These are phyloP conservation scores for Limnephilus lunatus DNA, from an alignment of 2,888 invertebrate species.

Conservation along the genomic window DNA sequence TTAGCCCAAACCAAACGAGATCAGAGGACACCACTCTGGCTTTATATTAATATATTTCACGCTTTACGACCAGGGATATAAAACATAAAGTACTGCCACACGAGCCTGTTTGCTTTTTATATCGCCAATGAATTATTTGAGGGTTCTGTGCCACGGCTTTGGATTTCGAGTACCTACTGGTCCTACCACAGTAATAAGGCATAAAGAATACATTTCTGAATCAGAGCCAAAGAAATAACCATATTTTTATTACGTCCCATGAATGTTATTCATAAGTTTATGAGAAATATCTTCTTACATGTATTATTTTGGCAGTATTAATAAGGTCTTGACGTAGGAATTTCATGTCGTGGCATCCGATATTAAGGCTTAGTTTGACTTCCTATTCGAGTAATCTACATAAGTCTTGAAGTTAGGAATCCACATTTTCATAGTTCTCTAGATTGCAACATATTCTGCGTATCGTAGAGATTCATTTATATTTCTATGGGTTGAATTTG, in stretches of 20 bases:
- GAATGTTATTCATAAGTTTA: background rate
- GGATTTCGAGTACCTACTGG: background rate
- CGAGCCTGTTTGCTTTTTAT: conserved; percentile 16
- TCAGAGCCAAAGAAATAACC: background rate
- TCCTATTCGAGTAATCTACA: background rate
- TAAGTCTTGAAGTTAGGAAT: background rate
- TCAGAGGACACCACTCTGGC: background rate
- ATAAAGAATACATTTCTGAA: background rate
- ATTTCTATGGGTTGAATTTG: background rate
- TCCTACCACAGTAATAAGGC: background rate
- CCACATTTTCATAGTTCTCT: background rate
- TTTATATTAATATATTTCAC: conserved; percentile 17
- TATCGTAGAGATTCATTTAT: background rate
- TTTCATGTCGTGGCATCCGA: background rate
- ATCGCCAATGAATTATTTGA: conserved; percentile 14
- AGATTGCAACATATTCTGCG: background rate
- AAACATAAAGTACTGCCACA: background rate
- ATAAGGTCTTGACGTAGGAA: background rate
- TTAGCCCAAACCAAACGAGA: background rate
- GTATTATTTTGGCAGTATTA: background rate
- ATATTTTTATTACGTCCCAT: background rate
- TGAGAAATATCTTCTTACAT: background rate
- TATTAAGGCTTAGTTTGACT: background rate
- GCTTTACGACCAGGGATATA: background rate
- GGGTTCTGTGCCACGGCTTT: background rate